Evolutionary conservation across 2,113 vertebrate species (phyloP), one percentile per base, ranked within the genome.

Genomic region (Parotia lawesii): DNA sequence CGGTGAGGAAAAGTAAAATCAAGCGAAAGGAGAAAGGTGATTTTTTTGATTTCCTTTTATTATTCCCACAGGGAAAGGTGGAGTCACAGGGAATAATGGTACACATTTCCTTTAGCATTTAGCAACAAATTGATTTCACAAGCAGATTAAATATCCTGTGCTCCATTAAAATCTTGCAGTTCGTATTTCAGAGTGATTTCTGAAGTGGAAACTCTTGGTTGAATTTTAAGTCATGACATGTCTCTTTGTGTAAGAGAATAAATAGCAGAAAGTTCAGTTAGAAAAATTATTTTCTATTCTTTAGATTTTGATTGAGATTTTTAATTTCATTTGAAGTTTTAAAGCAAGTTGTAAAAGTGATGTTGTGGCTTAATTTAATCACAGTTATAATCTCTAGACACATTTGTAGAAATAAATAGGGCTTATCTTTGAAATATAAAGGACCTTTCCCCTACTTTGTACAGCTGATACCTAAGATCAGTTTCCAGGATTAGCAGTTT

Each of bases 11-110:
- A 75, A 72, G 23, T 60, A 65, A 87, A 69, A 75, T 79, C 25
- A 74, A 69, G 66, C 0, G 2, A 54, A 81, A 93, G 85, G 44
- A 73, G 62, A 62, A 82, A 65, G 57, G 62, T 74, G 73, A 18
- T 51, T 69, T 72, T 84, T 87, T 60, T 72, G 64, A 25, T 83
- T 87, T 91, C 66, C 62, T 93, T 79, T 85, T 66, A 45, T 89
- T 85, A 76, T 53, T 94, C 50, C 66, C 62, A 2, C 11, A 14
- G 78, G 87, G 92, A 87, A 85, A 67, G 95, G 94, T 94, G 96
- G 94, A 93, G 90, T 71, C 70, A 47, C 31, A 10, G 44, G 35
- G 67, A 83, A 38, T 95, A 95, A 92, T 57, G 53, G 33, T 29
- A 11, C 40, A 1, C 28, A 40, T 87, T 96, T 94, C 93, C 90